Base-by-base conservation (phyloP, 53 echinoderm and acorn worm species). In the Patiria pectinifera region DNA sequence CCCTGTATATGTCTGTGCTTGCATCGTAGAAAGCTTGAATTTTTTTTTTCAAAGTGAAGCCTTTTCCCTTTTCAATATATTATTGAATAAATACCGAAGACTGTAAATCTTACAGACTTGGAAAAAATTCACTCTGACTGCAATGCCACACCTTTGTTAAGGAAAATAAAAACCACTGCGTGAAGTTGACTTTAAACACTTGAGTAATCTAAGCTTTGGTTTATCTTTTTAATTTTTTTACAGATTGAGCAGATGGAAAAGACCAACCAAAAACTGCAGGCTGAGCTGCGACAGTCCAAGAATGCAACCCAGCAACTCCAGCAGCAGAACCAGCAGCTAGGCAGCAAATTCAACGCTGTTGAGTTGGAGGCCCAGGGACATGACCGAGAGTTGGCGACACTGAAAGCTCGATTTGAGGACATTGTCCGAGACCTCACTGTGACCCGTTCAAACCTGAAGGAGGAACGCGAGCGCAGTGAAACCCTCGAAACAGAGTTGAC, bases 161-260 rank as follows among this genome's bases (percentile, higher is more conserved):
- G 35, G 35, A 35, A 35, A 35, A 35, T 35, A 35, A 35, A 35
- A 35, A 35, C 53, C 8, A 5, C 53, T 8, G 6, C 53, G 8
- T 6, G 3, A 14, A 66, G 12, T 11, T 66, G 66, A 66, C 15
- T 66, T 66, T 11, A 16, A 18, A 18, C 14, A 16, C 4, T 25
- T 26, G 60, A 16, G 3, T 21, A 61, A 25, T 59, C 12, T 83
- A 59, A 83, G 62, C 59, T 80, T 48, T 71, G 16, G 53, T 90
- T 59, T 35, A 35, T 35, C 70, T 83, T 80, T 89, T 58, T 78
- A 24, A 88, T 84, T 91, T 60, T 16, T 43, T 26, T 92, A 4
- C 91, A 98, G 99, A 92, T 98, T 60, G 96, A 97, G 62, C 93
- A 97, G 46, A 84, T 98, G 85, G 95, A 93, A 43, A 91, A 94